Evolutionary conservation across 2,888 invertebrate species (phyloP).

Genomic region (Epinotia ramella): DNA sequence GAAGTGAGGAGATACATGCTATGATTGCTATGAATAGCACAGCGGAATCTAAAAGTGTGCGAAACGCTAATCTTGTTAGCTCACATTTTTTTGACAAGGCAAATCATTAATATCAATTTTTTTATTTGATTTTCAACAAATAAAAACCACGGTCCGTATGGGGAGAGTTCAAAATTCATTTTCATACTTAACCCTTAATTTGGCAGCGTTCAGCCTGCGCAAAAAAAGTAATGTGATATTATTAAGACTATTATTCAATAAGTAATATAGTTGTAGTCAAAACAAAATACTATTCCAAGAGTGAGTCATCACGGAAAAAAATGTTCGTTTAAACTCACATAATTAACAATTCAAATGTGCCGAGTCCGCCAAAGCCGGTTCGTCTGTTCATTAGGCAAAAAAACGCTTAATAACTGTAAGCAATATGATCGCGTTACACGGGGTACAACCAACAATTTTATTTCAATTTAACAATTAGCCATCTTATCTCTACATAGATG

Average conservation of each 20-base stretch:
- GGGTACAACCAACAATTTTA: not conserved
- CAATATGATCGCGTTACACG: constrained; percentile 26
- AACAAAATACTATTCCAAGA: not conserved
- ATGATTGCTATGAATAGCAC: not conserved
- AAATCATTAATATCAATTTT: too few relatives aligned
- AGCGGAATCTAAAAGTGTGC: too few relatives aligned
- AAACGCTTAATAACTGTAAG: constrained; percentile 29
- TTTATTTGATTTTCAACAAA: too few relatives aligned
- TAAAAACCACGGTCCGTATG: too few relatives aligned
- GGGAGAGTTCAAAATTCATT: too few relatives aligned
- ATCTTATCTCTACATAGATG: not conserved
- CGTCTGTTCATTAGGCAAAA: constrained; percentile 24
- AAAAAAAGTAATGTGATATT: too few relatives aligned
- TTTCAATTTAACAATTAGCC: not conserved
- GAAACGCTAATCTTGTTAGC: too few relatives aligned
- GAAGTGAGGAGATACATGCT: not conserved
- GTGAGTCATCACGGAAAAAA: not conserved
- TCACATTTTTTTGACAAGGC: too few relatives aligned
- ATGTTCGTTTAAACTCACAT: constrained; percentile 11
- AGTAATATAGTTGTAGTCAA: not conserved
- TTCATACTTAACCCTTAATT: too few relatives aligned
- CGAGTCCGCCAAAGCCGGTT: constrained; percentile 21
- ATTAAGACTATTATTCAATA: not conserved
- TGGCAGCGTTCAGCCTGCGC: too few relatives aligned
- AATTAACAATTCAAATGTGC: constrained; percentile 36